Conservation (phyloP, 23 tunicate species). For the Halocynthia aurantium region DNA sequence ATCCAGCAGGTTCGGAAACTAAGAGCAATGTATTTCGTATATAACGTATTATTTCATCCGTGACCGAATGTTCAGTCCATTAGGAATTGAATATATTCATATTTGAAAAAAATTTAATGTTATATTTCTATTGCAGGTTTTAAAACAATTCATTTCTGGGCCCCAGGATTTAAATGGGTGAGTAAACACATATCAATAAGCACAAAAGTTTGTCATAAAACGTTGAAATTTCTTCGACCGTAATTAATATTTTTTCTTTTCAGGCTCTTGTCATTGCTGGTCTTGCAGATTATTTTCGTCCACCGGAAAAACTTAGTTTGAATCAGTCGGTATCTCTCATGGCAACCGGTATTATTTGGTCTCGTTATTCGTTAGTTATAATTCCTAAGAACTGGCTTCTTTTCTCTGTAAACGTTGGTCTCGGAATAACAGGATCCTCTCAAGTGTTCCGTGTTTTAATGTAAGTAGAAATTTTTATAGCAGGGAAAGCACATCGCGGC, state of each 20-base stretch:
- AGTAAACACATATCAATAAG: slow-evolving; percentile 1
- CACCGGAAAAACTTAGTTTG: slow-evolving; percentile 78
- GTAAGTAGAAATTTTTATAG: slow-evolving; percentile 12
- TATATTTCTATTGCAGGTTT: slow-evolving; percentile 32
- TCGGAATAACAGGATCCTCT: slow-evolving; percentile 72
- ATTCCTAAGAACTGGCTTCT: slow-evolving; percentile 92
- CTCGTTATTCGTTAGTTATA: slow-evolving; percentile 84
- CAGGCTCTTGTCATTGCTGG: slow-evolving; percentile 79
- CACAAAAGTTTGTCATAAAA: background rate
- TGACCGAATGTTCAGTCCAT: no score
- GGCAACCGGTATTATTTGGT: slow-evolving; percentile 93
- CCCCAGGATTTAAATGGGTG: slow-evolving; percentile 96
- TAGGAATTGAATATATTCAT: background rate
- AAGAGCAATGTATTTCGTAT: no score
- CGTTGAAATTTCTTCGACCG: background rate
- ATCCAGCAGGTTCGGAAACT: slow-evolving; percentile 39
- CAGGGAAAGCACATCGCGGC: background rate
- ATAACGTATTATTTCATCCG: no score
- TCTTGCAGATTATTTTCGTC: slow-evolving; percentile 82
- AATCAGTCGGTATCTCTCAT: slow-evolving; percentile 79
- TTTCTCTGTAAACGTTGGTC: slow-evolving; percentile 80
- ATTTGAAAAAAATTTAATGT: background rate
- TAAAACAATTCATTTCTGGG: slow-evolving; percentile 96
- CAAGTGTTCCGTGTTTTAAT: slow-evolving; percentile 79
- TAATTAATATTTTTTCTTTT: background rate